Base-by-base conservation (phyloP, 1,140 invertebrate genomes). In the Bombus soroeensis region DNA sequence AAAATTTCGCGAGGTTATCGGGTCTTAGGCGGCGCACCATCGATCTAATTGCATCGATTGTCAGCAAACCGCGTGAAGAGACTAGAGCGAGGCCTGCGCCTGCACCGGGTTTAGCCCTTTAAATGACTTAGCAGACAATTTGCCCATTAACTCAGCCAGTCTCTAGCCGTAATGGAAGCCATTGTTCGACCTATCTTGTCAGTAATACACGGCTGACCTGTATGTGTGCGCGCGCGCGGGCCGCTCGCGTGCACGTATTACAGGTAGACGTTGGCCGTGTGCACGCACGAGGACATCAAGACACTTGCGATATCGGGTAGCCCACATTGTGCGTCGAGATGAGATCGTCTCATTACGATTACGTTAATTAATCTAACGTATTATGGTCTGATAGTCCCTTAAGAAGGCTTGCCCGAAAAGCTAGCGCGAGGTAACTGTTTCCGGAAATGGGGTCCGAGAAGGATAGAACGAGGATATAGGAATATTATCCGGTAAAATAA, bases 101-200 rank as follows among this genome's bases (percentile, higher is more conserved):
- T 85, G 87, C 91, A 83, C 71, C 89, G 84, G 90, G 89, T 88
- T 93, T 91, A 92, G 92, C 92, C 92, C 90, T 94, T 94, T 92
- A 92, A 94, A 94, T 92, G 93, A 94, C 93, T 93, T 93, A 91
- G 90, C 92, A 90, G 90, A 93, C 93, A 94, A 93, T 94, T 94
- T 94, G 88, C 92, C 93, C 93, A 94, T 95, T 94, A 94, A 93
- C 91, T 88, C 87, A 92, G 90, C 91, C 91, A 93, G 92, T 93
- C 91, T 92, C 91, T 91, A 89, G 80, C 90, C 92, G 92, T 94
- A 94, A 94, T 95, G 92, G 93, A 94, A 93, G 93, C 89, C 90
- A 94, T 95, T 95, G 94, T 95, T 95, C 92, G 91, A 93, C 89
- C 92, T 94, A 94, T 94, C 92, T 93, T 93, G 92, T 92, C 92